Evolutionary conservation across 2,888 invertebrate genomes (phyloP), one percentile per base, ranked within the genome.

Genomic region (Nephrotoma appendiculata): DNA sequence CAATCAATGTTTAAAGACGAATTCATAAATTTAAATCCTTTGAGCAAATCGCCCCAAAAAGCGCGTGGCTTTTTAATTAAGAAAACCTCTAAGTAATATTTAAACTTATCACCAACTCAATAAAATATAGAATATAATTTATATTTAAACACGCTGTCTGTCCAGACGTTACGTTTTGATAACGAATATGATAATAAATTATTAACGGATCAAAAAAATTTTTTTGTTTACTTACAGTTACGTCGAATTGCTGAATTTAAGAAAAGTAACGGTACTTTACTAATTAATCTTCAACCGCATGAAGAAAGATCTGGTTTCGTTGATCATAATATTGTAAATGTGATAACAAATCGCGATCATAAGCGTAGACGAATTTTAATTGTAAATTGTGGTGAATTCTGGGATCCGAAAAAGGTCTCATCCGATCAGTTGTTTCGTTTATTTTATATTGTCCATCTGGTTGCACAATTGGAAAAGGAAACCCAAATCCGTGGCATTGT

Each of bases 401-500:
- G 97, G 97, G 94, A 97, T 90, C 95, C 96, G 0, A 94, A 94
- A 87, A 93, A 94, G 88, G 94, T 96, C 88, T 93, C 91, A 83
- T 93, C 96, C 0, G 96, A 97, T 89, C 95, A 96, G 90, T 91
- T 97, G 89, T 96, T 97, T 92, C 93, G 95, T 88, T 92, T 96
- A 89, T 95, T 97, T 90, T 97, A 96, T 90, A 92, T 96, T 89
- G 89, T 97, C 88, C 97, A 97, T 90, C 93, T 95, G 89, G 94
- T 95, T 0, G 96, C 97, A n/a, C 93, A 96, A 89, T 89, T 94
- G 88, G 96, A 96, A 90, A 95, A 95, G 0, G 95, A 96, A 91
- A 95, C 96, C 0, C 96, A 96, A 91, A 94, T 97, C n/a, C 93
- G 94, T 52, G 97, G 97, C 31, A 94, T 94, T 6, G 95, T 97